Evolutionary conservation across 1,140 invertebrate species (phyloP).

Genomic region (Psilanteris sp.): DNA sequence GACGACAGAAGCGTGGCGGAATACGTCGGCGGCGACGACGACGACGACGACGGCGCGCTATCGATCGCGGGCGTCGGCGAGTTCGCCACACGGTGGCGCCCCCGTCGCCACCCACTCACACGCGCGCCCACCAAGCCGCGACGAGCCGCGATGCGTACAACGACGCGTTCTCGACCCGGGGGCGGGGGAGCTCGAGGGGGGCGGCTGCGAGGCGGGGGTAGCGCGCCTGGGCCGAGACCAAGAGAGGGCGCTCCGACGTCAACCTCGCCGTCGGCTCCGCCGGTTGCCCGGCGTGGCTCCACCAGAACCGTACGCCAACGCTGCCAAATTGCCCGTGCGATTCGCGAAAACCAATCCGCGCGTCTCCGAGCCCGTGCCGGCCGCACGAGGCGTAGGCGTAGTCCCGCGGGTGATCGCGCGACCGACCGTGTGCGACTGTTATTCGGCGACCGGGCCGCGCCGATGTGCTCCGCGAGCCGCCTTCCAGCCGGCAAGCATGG

Average conservation of each 20-base stretch:
- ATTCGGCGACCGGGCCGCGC: no score
- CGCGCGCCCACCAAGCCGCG: conserved; percentile 33
- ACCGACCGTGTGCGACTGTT: no score
- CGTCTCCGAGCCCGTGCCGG: no score
- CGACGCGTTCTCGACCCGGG: conserved; percentile 35
- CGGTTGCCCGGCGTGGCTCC: conserved; percentile 72
- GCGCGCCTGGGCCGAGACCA: conserved; percentile 37
- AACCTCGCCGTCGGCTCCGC: conserved; percentile 72
- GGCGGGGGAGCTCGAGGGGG: conserved; percentile 36
- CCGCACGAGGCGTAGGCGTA: no score
- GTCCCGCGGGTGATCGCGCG: no score
- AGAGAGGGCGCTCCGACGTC: conserved; percentile 66
- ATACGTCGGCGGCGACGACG: conserved; percentile 43
- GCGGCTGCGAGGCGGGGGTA: conserved; percentile 16
- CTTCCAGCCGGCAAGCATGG: conserved; percentile 60
- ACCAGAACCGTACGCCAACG: conserved; percentile 39
- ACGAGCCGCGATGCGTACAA: conserved; percentile 47
- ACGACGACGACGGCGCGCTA: conserved; percentile 56
- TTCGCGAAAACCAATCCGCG: no score
- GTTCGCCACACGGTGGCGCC: conserved; percentile 70
- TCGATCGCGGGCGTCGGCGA: conserved; percentile 75
- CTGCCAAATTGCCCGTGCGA: conserved; percentile 7
- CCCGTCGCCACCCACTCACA: conserved; percentile 60
- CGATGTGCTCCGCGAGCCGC: neutral
- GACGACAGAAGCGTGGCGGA: conserved; percentile 14